These are phyloP conservation scores for Helostoma temminkii DNA, from an alignment of 2,797 vertebrate genomes.

Conservation along the genomic window DNA sequence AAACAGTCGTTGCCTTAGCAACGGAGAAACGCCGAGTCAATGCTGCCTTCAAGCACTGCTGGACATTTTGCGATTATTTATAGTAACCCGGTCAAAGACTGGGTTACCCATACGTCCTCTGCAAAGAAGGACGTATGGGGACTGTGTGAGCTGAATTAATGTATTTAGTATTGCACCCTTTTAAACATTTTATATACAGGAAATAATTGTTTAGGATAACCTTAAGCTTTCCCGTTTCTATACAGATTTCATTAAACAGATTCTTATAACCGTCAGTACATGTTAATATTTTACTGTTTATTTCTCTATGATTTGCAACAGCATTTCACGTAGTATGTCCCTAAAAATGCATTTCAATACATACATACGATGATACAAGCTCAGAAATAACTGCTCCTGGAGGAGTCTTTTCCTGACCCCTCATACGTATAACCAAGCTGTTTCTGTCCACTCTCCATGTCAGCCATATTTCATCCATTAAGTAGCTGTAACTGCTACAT, in stretches of 20 bases:
- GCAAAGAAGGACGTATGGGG: neutral
- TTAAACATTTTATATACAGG: no score
- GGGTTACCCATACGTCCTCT: neutral
- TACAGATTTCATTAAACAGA: no score
- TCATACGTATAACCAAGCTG: conserved; percentile 10
- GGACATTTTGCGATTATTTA: neutral
- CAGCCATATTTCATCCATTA: conserved; percentile 77
- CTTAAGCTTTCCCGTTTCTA: no score
- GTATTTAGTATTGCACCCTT: no score
- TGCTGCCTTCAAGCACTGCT: conserved; percentile 22
- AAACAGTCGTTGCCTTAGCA: conserved; percentile 49
- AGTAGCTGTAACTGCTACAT: conserved; percentile 80
- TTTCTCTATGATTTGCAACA: no score
- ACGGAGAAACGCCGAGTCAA: neutral
- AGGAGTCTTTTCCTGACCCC: conserved; percentile 2
- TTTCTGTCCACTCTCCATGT: conserved; percentile 52
- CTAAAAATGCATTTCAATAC: neutral
- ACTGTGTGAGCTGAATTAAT: neutral
- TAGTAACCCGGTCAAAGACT: no score
- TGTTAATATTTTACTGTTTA: no score
- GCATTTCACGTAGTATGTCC: no score
- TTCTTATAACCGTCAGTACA: no score
- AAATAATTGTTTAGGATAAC: no score
- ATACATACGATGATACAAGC: neutral
- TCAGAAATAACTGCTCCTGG: neutral